Base-by-base conservation (phyloP, 2,113 vertebrate genomes). In the Lota lota region DNA sequence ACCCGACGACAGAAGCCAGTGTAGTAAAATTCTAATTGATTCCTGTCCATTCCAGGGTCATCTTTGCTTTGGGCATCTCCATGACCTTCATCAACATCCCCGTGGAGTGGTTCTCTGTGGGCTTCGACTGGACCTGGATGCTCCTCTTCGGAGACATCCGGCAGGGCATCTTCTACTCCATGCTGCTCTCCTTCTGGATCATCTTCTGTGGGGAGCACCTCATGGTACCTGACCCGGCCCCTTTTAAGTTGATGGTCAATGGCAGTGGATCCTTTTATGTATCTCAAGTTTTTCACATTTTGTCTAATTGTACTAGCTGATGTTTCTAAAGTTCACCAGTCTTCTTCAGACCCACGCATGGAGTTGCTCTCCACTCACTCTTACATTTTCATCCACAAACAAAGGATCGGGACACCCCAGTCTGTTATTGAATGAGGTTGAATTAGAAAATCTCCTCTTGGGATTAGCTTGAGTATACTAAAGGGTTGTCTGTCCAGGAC, bases 71-170 rank as follows among this genome's bases (percentile, higher is more conserved):
- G 78, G 97, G 97, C 1, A 95, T 99, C 76, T 99, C 97, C 66
- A 99, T 99, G 97, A 99, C 96, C 0, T 98, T 99, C 87, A 98
- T 99, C 81, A 99, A 99, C 83, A 94, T 98, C 71, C 97, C 97
- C 0, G 96, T 98, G 76, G 97, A 99, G 73, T 99, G 97, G 97
- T 98, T 99, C 87, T 99, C 97, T 18, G 91, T 99, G 0, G 96
- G 97, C 4, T 98, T 97, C 73, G 92, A 99, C 87, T 99, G 97
- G 97, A 99, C 97, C 0, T 99, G 97, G 97, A 98, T 99, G 97
- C 85, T 99, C 68, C 87, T 99, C 8, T 99, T 99, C 0, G 96
- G 96, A 22, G 97, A 99, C 81, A 97, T 99, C 66, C 92, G 97
- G 18, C 97, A 99, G 87, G 97, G 97, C 64, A 94, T 99, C 82